Percentiles rank a stretch among this genome's conserved stretches.
phyloP scores from a whole-genome alignment of 2,888 invertebrate genomes.

The Stenodera caucasica region DNA sequence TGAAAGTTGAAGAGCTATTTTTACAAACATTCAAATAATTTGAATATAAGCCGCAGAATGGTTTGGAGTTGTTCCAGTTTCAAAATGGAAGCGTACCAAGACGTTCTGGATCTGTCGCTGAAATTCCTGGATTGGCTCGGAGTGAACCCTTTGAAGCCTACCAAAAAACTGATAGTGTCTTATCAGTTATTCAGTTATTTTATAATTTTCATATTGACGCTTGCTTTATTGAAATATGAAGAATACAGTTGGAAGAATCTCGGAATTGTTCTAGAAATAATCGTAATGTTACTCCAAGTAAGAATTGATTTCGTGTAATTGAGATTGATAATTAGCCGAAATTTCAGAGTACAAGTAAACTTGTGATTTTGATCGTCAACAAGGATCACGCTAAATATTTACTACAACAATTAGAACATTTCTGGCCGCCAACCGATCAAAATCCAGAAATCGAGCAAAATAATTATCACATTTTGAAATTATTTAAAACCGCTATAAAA shows the following conservation, averaged over 20 bases:
- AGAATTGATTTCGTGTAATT: background rate
- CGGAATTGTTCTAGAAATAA: background rate
- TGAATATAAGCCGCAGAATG: no score
- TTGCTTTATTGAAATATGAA: background rate
- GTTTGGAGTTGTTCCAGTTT: background rate
- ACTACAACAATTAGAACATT: background rate
- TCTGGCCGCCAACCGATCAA: background rate
- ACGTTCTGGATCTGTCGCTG: background rate
- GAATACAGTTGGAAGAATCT: background rate
- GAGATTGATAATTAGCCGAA: background rate
- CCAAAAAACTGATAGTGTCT: background rate
- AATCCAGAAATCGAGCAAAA: background rate
- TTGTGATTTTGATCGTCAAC: background rate
- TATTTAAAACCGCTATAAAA: background rate
- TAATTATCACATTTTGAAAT: background rate
- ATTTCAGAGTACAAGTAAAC: constrained; percentile 1
- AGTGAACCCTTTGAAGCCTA: background rate
- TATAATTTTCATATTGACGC: background rate
- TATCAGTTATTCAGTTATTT: background rate
- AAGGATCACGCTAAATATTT: background rate
- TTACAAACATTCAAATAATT: no score
- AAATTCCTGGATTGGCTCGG: background rate
- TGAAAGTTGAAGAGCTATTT: no score
- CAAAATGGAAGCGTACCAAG: background rate
- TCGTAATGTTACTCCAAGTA: background rate